Conservation (phyloP, 2,113 vertebrate genomes). For the Saccopteryx leptura region DNA sequence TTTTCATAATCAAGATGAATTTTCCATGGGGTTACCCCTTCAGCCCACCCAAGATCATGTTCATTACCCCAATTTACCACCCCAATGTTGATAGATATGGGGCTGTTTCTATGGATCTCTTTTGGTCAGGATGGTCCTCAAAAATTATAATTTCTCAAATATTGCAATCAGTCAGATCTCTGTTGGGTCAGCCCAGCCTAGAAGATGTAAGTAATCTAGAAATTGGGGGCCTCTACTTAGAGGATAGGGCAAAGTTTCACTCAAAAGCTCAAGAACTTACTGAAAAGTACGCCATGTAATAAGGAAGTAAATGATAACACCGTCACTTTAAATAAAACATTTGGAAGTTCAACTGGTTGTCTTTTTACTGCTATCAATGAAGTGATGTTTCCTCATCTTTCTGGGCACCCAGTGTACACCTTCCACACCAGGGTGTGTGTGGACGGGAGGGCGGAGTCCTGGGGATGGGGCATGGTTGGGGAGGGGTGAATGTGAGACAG, state of each 20-base stretch:
- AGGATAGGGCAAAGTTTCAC: background rate
- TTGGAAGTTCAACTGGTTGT: background rate
- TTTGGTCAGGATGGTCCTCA: background rate
- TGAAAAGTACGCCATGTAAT: background rate
- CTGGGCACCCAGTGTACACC: too few species aligned
- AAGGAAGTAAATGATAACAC: background rate
- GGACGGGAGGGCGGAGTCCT: too few species aligned
- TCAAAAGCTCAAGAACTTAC: background rate
- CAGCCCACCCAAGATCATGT: background rate
- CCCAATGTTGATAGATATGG: background rate
- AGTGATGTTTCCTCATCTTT: too few species aligned
- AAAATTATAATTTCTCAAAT: background rate
- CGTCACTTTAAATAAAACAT: background rate
- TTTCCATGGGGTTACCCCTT: background rate
- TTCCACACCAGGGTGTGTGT: too few species aligned
- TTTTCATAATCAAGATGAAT: background rate
- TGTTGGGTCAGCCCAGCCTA: background rate
- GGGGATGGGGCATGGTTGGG: background rate
- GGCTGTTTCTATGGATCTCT: background rate
- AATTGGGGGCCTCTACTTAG: background rate
- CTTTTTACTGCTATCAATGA: background rate
- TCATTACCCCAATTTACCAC: conserved; percentile 17
- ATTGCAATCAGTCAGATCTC: background rate
- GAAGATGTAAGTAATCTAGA: background rate
- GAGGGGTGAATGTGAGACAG: background rate